A percentile compares a stretch with the other conserved stretches of the same genome.
Conservation (phyloP, 2,113 vertebrate species). For the Pelodiscus sinensis region DNA sequence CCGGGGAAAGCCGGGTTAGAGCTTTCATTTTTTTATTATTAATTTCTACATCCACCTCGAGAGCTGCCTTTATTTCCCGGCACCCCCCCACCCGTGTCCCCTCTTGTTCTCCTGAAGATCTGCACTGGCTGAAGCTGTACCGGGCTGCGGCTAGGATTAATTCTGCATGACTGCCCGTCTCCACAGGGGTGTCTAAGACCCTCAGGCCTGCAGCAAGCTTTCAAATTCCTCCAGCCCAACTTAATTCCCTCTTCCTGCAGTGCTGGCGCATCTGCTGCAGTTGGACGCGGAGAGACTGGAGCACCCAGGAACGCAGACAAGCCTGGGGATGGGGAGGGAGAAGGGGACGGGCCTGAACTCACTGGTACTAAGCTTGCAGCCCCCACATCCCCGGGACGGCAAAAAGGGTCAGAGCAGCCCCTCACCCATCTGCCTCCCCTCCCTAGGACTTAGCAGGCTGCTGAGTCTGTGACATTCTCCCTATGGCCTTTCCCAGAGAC, state of each 20-base stretch:
- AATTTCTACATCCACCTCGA: conserved; percentile 49
- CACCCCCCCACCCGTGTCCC: conserved; percentile 37
- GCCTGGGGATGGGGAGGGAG: background rate
- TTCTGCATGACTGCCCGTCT: conserved; percentile 84
- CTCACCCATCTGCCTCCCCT: background rate
- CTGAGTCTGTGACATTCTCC: background rate
- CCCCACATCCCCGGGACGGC: background rate
- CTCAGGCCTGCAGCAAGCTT: conserved; percentile 85
- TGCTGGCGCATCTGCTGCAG: conserved; percentile 76
- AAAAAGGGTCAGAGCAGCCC: background rate
- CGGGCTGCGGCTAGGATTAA: conserved; percentile 80
- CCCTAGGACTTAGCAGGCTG: background rate
- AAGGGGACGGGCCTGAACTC: background rate
- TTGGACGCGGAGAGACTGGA: conserved; percentile 53
- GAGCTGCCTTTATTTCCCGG: conserved; percentile 38
- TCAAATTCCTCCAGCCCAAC: conserved; percentile 84
- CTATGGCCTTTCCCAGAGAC: background rate
- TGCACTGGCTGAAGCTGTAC: conserved; percentile 64
- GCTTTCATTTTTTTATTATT: conserved; percentile 67
- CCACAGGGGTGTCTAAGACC: conserved; percentile 81
- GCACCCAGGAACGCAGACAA: background rate
- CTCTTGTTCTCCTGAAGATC: conserved; percentile 58
- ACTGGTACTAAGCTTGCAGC: background rate
- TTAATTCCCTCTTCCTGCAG: conserved; percentile 79
- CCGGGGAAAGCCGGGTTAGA: conserved; percentile 8